Percentiles rank a stretch among this genome's conserved stretches.
Conservation (phyloP, 2,113 vertebrate species). For the Tragelaphus strepsiceros region DNA sequence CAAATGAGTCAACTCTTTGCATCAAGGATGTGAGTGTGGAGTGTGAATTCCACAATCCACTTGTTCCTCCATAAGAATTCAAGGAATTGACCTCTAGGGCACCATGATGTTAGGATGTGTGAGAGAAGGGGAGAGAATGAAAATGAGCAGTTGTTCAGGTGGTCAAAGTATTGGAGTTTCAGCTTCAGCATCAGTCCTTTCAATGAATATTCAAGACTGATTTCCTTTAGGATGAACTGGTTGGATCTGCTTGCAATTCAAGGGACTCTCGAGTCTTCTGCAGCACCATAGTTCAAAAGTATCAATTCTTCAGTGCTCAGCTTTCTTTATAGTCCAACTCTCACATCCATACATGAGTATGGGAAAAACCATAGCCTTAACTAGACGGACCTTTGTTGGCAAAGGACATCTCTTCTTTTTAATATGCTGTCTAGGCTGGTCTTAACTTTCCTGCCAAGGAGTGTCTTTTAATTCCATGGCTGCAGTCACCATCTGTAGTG, state of each 20-base stretch:
- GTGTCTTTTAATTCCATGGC: neutral
- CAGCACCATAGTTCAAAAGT: neutral
- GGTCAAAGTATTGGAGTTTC: neutral
- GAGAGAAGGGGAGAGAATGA: no score
- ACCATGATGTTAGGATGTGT: no score
- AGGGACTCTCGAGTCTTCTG: neutral
- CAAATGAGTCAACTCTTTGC: neutral
- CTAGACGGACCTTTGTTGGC: neutral
- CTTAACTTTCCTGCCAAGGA: neutral
- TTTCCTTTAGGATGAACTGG: neutral
- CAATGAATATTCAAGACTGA: neutral
- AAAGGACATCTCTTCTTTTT: neutral
- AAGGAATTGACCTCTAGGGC: no score
- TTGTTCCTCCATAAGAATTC: no score
- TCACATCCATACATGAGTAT: neutral
- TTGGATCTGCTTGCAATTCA: neutral
- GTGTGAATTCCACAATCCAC: no score
- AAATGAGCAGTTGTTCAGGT: neutral
- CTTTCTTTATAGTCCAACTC: neutral
- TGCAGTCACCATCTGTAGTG: neutral
- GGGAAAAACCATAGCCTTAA: neutral
- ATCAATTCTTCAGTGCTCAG: neutral
- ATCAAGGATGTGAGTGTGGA: neutral
- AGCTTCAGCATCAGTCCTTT: neutral
- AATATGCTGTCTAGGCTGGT: neutral